phyloP scores from a whole-genome alignment of 2,797 vertebrate genomes.

The Cirrhinus molitorella region DNA sequence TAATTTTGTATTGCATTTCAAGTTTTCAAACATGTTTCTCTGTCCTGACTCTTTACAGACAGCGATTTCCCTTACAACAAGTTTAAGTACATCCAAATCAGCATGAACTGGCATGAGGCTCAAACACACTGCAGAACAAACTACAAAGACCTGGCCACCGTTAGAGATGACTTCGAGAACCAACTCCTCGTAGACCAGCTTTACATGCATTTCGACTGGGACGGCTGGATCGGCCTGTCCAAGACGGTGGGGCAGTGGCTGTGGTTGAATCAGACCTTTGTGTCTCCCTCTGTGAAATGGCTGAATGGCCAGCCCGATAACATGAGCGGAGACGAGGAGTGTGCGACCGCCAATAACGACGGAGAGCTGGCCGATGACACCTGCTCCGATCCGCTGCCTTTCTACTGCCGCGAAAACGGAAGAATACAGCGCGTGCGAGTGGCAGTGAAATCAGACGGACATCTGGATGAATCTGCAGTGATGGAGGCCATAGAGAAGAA shows the following conservation, averaged over 20 bases:
- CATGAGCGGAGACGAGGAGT: not conserved
- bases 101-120: not conserved
- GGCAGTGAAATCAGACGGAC: not conserved
- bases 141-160: not conserved
- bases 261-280: slow-evolving; percentile 6
- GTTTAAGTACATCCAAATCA: not conserved
- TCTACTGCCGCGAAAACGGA: slow-evolving; percentile 17
- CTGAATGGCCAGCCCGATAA: not conserved
- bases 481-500: not conserved
- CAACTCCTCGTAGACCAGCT: fast-evolving
- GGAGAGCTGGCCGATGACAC: not conserved
- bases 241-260: slow-evolving; percentile 12
- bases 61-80: fast-evolving
- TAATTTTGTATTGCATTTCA: not conserved
- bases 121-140: not conserved
- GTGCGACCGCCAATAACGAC: not conserved
- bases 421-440: not conserved
- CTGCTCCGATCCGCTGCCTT: not conserved
- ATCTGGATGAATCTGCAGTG: not conserved
- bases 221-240: slow-evolving; percentile 36
- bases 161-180: fast-evolving
- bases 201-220: fast-evolving
- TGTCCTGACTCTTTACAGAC: slow-evolving; percentile 1
- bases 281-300: not conserved
- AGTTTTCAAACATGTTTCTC: not conserved